Evolutionary conservation across 2,888 invertebrate genomes (phyloP), one percentile per base, ranked within the genome.

Genomic region (Melanchra persicariae): DNA sequence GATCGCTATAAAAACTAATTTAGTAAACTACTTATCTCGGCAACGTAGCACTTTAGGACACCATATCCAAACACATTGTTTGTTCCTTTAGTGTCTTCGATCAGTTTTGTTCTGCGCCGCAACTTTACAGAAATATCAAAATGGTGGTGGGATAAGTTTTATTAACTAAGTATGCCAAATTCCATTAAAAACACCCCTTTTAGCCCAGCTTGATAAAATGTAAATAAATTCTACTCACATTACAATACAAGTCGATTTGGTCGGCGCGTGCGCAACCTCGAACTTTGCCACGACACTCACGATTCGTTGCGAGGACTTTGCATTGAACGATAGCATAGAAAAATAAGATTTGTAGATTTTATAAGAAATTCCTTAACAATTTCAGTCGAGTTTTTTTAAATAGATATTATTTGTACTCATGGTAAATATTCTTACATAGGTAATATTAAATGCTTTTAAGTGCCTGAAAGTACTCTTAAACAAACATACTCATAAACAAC

Each of bases 311-410:
- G 24, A 43, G 7, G 24, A 66, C 40, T 5, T 40, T 51, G 2
- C 8, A 24, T 34, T 34, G 60, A n/a, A 43, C 22, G 61, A 61
- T 19, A 72, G 12, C 34, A 43, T 60, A 71, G 15, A 70, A 70
- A 70, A 70, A 59, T 43, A 34, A 9, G 15, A 54, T 45, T 47
- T 22, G 8, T 26, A 37, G 8, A 30, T 40, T 58, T 70, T 72
- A 15, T 49, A 59, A 24, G 7, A 60, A 51, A 26, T 19, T 34
- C 2, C 43, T 24, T 43, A n/a, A 43, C 7, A 22, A 40, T 70
- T 49, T 71, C 71, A 59, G 70, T 51, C 70, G 34, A 17, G 17
- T 24, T 30, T 24, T 24, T 51, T 30, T 12, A 24, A 51, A 34
- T 47, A 40, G 22, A 22, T 37, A 37, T 10, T 26, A 37, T 55